These are phyloP conservation scores for Ladona fulva DNA, from an alignment of 1,140 invertebrate genomes.

Conservation along the genomic window DNA sequence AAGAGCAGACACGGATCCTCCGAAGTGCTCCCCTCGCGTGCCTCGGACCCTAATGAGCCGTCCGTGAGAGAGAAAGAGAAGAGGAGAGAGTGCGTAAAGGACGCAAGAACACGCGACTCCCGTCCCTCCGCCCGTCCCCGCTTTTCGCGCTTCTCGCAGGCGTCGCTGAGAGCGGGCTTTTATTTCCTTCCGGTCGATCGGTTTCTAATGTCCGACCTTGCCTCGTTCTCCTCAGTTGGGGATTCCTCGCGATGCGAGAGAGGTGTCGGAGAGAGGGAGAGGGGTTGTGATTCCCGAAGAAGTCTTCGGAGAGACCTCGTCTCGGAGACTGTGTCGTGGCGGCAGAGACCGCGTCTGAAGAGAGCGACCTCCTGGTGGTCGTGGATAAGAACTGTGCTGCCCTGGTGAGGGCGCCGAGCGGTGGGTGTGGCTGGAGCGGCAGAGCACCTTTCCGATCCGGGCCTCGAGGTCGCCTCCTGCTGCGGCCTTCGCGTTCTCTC, in stretches of 20 bases:
- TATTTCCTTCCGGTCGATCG: neutral
- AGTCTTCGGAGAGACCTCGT: neutral
- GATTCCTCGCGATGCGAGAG: no score
- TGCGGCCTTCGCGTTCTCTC: neutral
- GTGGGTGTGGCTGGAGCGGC: neutral
- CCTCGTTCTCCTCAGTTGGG: no score
- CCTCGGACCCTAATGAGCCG: neutral
- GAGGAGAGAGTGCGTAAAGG: no score
- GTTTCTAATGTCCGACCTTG: neutral
- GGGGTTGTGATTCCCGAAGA: neutral
- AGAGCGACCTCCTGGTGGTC: neutral
- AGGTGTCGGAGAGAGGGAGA: neutral
- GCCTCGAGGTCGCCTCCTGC: neutral
- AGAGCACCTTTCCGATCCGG: neutral
- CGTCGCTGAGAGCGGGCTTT: neutral
- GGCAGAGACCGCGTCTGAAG: neutral
- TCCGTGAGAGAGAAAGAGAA: neutral
- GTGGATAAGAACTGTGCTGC: neutral
- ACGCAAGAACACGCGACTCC: neutral
- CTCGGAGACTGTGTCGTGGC: neutral
- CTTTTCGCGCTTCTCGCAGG: neutral
- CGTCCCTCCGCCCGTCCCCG: neutral
- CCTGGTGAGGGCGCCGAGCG: neutral
- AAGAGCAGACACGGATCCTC: no score
- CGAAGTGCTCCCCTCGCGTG: neutral